phyloP scores from a whole-genome alignment of 2,797 vertebrate genomes.

The Mus caroli region DNA sequence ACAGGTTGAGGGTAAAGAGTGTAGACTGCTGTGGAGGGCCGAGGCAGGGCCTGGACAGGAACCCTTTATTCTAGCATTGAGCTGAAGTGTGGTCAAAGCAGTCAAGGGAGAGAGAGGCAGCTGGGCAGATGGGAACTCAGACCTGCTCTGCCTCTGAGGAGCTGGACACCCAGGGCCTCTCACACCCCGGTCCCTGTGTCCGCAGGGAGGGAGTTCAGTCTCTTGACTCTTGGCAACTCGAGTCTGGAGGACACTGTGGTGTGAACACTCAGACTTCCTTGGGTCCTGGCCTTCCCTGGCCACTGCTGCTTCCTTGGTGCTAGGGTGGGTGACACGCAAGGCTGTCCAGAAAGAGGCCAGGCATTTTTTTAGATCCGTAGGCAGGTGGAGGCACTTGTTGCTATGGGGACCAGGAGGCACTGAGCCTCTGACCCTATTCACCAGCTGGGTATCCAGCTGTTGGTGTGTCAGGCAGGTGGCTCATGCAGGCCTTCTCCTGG shows the following conservation, averaged over 20 bases:
- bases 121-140: too few relatives aligned
- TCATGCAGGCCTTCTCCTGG: background rate
- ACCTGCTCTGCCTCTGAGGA: background rate
- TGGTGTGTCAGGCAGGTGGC: background rate
- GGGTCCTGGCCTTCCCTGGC: background rate
- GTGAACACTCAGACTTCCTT: background rate
- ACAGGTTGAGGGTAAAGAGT: background rate
- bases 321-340: too few relatives aligned
- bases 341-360: background rate
- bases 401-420: accelerated
- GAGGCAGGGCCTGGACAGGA: too few relatives aligned
- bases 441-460: background rate
- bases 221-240: too few relatives aligned
- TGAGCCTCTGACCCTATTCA: accelerated
- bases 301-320: background rate
- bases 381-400: background rate
- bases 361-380: background rate
- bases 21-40: background rate
- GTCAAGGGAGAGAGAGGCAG: accelerated
- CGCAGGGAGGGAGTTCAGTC: too few relatives aligned
- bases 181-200: background rate
- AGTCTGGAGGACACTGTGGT: background rate
- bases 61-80: background rate
- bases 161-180: background rate
- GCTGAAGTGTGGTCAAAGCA: background rate